Percentiles rank a stretch among this genome's conserved stretches.
phyloP scores from a whole-genome alignment of 2,888 invertebrate genomes.

The Ceraclea dissimilis region DNA sequence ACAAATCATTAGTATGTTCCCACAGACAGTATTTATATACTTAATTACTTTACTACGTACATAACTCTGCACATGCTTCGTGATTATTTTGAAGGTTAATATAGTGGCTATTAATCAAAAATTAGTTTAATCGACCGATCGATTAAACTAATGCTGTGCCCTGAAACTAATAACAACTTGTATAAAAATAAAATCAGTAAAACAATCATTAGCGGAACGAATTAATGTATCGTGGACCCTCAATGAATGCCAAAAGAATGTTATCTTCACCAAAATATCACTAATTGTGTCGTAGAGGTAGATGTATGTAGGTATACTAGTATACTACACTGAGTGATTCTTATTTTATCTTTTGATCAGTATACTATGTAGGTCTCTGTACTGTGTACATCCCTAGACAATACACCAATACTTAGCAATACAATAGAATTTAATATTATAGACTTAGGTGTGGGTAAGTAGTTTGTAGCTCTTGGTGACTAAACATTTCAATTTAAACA shows the following conservation, averaged over 20 bases:
- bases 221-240: background rate
- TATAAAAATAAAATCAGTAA: background rate
- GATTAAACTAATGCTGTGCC: background rate
- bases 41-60: no score
- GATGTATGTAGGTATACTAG: background rate
- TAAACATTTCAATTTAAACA: no score
- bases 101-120: no score
- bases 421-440: conserved; percentile 9
- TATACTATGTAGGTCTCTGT: no score
- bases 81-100: no score
- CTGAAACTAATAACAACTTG: background rate
- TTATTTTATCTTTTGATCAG: conserved; percentile 19
- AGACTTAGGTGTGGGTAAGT: conserved; percentile 7
- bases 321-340: conserved; percentile 2
- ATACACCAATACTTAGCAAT: no score
- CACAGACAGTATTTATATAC: no score
- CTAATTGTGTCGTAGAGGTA: background rate
- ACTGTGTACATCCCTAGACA: no score
- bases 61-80: no score
- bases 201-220: background rate
- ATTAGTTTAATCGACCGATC: no score
- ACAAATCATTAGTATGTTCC: no score
- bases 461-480: background rate
- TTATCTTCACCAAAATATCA: background rate
- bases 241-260: background rate